Evolutionary conservation across 2,797 vertebrate species (phyloP).

Genomic region (Melanotaenia maccullochi): DNA sequence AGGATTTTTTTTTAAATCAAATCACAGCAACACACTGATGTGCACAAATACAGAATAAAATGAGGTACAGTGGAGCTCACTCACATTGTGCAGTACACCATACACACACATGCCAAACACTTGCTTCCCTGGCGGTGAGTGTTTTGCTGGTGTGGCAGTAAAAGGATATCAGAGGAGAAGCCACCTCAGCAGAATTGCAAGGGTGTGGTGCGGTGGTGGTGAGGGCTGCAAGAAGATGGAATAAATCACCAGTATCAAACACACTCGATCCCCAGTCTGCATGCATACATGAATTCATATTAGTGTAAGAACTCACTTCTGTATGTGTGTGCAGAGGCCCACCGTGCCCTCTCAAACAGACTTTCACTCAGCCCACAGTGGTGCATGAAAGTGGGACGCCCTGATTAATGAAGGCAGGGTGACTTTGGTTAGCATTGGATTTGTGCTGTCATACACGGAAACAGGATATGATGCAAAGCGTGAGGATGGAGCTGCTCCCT

Average conservation of each 20-base stretch:
- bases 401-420: conserved; percentile 54
- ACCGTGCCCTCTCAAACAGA: conserved; percentile 1
- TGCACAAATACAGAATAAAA: conserved; percentile 3
- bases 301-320: conserved; percentile 10
- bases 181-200: conserved; percentile 75
- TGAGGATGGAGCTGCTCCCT: conserved; percentile 35
- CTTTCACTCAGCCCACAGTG: conserved; percentile 35
- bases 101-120: conserved; percentile 13
- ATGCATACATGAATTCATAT: conserved; percentile 36
- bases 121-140: conserved; percentile 43
- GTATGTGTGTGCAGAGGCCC: conserved; percentile 12
- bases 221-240: conserved; percentile 54
- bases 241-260: conserved; percentile 65
- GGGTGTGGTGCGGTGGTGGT: conserved; percentile 8
- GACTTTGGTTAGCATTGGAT: conserved; percentile 27
- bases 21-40: background rate
- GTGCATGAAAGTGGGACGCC: conserved; percentile 66
- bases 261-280: conserved; percentile 35
- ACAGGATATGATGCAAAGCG: conserved; percentile 46
- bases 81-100: background rate
- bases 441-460: conserved; percentile 30
- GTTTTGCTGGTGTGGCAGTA: conserved; percentile 79
- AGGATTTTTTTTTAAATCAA: background rate
- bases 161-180: conserved; percentile 70
- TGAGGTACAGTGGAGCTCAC: conserved; percentile 15